These are phyloP conservation scores for Malurus splendens DNA, from an alignment of 2,797 vertebrate species.

Conservation along the genomic window DNA sequence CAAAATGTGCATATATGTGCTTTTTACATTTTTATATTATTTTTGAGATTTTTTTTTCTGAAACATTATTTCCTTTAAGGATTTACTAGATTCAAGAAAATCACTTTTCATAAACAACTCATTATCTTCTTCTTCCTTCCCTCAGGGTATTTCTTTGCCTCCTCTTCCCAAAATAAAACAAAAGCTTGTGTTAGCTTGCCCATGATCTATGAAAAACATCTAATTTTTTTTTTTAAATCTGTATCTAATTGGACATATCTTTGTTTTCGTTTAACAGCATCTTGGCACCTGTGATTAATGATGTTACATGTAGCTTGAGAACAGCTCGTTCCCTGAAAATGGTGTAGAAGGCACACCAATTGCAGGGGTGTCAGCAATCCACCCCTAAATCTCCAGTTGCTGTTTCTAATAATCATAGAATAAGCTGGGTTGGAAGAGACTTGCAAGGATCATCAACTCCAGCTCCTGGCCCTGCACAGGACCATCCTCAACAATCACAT, in stretches of 20 bases:
- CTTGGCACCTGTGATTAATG: neutral
- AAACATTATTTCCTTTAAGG: neutral
- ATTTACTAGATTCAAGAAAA: neutral
- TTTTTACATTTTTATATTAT: neutral
- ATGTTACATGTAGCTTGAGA: neutral
- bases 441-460: neutral
- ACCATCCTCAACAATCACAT: neutral
- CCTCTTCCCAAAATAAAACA: neutral
- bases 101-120: neutral
- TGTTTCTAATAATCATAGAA: neutral
- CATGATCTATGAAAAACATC: neutral
- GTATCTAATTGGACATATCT: neutral
- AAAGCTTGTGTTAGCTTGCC: neutral
- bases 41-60: neutral
- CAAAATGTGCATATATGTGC: neutral
- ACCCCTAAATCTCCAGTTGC: neutral
- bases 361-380: neutral
- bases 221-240: neutral
- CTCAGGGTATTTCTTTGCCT: neutral
- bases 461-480: neutral
- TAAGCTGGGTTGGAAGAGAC: neutral
- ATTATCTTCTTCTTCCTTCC: neutral
- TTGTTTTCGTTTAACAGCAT: neutral
- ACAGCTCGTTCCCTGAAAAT: neutral
- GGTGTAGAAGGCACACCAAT: neutral